phyloP scores from a whole-genome alignment of 2,113 vertebrate genomes.

The Chionodraco myersi region DNA sequence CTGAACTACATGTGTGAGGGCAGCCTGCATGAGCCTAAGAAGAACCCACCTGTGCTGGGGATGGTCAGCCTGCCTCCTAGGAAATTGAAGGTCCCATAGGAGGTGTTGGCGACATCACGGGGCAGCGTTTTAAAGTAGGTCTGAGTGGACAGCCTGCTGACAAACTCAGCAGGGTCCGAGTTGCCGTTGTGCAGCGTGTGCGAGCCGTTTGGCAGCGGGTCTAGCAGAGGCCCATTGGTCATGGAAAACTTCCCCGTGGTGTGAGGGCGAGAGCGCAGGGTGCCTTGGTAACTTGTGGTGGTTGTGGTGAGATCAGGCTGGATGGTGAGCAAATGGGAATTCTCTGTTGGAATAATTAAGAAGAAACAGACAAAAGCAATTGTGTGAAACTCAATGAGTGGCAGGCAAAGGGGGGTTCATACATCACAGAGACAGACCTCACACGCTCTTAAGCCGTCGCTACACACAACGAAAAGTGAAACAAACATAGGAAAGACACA shows the following conservation, averaged over 20 bases:
- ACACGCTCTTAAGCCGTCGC: conserved; percentile 71
- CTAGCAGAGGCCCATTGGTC: conserved; percentile 93
- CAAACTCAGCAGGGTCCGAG: conserved; percentile 87
- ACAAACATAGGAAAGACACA: conserved; percentile 74
- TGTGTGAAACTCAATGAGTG: conserved; percentile 73
- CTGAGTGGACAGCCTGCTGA: conserved; percentile 92
- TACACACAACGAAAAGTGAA: conserved; percentile 60
- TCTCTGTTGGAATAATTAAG: conserved; percentile 84
- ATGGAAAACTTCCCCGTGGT: conserved; percentile 90
- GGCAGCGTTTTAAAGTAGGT: conserved; percentile 95
- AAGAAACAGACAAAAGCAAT: conserved; percentile 69
- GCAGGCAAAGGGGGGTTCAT: conserved; percentile 32
- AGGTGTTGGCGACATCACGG: conserved; percentile 90
- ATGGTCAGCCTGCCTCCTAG: conserved; percentile 95
- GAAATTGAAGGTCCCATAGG: conserved; percentile 98
- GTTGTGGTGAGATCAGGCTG: conserved; percentile 97
- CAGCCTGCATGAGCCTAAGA: neutral
- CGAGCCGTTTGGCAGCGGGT: conserved; percentile 90
- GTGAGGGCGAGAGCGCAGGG: conserved; percentile 93
- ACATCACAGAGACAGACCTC: conserved; percentile 70
- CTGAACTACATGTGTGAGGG: neutral
- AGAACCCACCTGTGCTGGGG: conserved; percentile 91
- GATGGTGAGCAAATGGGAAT: conserved; percentile 97
- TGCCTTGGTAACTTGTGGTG: conserved; percentile 97
- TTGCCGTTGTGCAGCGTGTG: conserved; percentile 94